Base-by-base conservation (phyloP, 2,113 vertebrate species). In the Asarcornis scutulata region DNA sequence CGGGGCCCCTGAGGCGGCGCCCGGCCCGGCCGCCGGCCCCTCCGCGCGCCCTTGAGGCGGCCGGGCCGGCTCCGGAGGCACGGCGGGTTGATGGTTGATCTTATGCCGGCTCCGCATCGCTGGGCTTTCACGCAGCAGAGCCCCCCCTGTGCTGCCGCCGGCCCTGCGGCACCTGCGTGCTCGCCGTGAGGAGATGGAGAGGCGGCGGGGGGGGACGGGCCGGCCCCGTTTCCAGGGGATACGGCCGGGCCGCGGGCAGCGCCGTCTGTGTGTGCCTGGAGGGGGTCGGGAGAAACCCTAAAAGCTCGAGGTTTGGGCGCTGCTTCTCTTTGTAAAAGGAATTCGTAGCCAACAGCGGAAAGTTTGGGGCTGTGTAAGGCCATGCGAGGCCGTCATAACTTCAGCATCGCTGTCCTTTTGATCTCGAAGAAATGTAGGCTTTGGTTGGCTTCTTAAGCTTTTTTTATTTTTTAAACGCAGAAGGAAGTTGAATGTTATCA, bases 111-210 rank as follows among this genome's bases (percentile, higher is more conserved):
- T 18, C 18, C 21, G 13, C 14, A 0, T 0, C 38, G 6, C 32
- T 52, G 11, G 0, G 3, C 3, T 40, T 23, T 11, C 1, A 38
- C 1, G 9, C 2, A 23, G 67, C 11, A 0, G 0, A n/a, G 20
- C 46, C 46, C 46, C 20, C 46, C 46, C 46, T 8, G 46, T 20
- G 46, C 46, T 48, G 46, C 46, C 20, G 20, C 46, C 21, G 46
- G 46, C 20, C 46, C 20, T 22, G 46, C 46, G 20, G 46, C 20
- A 48, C 20, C 20, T 48, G 46, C 46, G 20, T 22, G 46, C 46
- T 22, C 20, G 46, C 46, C 46, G 46, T 21, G 46, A 48, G 46
- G 46, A 22, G 46, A 48, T 6, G 46, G 46, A 11, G 46, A 48
- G 46, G 46, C 20, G 46, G 46, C 10, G 46, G 46, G 8, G 44